phyloP scores from a whole-genome alignment of 1,140 invertebrate genomes.

The Asobara japonica region DNA sequence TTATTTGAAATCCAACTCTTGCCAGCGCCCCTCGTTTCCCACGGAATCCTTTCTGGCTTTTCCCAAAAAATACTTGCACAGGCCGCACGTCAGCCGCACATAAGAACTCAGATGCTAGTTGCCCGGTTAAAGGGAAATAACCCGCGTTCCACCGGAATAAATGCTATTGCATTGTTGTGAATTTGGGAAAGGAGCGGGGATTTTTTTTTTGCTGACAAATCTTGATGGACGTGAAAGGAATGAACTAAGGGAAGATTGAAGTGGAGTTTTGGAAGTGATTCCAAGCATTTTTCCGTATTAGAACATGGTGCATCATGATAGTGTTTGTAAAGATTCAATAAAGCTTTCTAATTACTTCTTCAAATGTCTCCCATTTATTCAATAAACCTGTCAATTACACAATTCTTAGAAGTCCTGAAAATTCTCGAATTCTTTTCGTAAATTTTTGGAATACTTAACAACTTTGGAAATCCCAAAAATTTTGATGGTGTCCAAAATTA shows the following conservation, averaged over 20 bases:
- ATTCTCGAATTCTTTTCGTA: too few relatives aligned
- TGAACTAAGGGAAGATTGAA: not conserved
- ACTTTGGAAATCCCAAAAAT: too few relatives aligned
- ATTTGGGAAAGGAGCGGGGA: not conserved
- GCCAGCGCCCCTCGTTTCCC: constrained; percentile 53
- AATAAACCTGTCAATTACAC: too few relatives aligned
- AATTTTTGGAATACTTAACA: too few relatives aligned
- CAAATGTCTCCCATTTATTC: too few relatives aligned
- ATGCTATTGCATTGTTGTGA: constrained; percentile 14
- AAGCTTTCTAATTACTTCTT: too few relatives aligned
- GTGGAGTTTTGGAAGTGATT: constrained; percentile 3
- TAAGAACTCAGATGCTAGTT: constrained; percentile 27
- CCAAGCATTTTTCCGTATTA: too few relatives aligned
- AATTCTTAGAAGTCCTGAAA: too few relatives aligned
- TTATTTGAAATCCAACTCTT: constrained; percentile 56
- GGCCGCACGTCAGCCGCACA: not conserved
- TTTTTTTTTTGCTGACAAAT: constrained; percentile 42
- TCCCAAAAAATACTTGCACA: constrained; percentile 48
- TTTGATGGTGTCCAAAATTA: too few relatives aligned
- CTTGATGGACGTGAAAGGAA: constrained; percentile 53
- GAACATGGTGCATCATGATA: too few relatives aligned
- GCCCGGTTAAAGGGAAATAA: constrained; percentile 49
- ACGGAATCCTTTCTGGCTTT: constrained; percentile 58
- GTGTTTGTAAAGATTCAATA: too few relatives aligned
- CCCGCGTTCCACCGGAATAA: constrained; percentile 40